Evolutionary conservation across 2,113 vertebrate genomes (phyloP).

Genomic region (Lepidothrix coronata): DNA sequence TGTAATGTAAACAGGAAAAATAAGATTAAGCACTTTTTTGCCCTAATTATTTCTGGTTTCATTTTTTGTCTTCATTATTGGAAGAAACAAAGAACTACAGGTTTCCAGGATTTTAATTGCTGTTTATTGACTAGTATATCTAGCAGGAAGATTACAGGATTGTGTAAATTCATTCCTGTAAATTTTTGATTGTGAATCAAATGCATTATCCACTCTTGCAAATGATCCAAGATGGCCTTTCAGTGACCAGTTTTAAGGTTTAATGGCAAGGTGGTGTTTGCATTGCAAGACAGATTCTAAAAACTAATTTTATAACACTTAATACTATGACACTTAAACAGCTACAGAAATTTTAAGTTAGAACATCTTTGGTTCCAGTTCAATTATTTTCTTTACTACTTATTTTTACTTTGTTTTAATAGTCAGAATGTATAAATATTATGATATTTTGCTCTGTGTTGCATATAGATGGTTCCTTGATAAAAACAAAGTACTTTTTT

Average conservation of each 20-base stretch:
- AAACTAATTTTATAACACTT: neutral
- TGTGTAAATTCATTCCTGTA: neutral
- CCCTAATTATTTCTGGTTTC: neutral
- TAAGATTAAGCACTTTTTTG: neutral
- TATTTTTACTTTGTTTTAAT: neutral
- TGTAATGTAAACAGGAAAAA: neutral
- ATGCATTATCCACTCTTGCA: neutral
- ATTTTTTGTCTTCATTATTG: neutral
- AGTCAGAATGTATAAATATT: neutral
- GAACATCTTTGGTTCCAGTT: neutral
- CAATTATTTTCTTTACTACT: neutral
- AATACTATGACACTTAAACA: neutral
- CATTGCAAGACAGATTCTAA: neutral
- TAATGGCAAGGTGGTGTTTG: neutral
- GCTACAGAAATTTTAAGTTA: neutral
- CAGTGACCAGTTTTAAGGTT: neutral
- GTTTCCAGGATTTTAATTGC: conserved; percentile 3
- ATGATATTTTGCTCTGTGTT: neutral
- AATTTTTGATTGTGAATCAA: neutral
- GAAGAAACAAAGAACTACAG: neutral
- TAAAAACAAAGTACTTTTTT: neutral
- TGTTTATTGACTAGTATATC: neutral
- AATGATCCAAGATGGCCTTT: neutral
- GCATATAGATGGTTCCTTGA: neutral
- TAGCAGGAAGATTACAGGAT: neutral